Evolutionary conservation across 2,888 invertebrate species (phyloP).

Genomic region (Ypsolopha scabrella): DNA sequence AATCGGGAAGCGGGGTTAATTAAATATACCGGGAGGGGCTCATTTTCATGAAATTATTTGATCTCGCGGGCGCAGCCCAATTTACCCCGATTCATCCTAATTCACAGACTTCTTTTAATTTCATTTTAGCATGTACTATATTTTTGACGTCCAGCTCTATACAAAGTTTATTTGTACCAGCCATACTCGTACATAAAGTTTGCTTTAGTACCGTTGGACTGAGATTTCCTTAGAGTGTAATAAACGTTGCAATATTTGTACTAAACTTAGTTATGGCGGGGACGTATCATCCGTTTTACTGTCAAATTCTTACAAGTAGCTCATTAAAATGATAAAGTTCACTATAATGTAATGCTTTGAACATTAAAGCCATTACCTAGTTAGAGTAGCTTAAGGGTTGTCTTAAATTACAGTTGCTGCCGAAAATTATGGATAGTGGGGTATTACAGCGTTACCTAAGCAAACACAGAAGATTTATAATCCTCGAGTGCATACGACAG

Average conservation of each 20-base stretch:
- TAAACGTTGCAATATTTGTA: neutral
- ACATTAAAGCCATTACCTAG: neutral
- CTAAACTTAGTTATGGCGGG: neutral
- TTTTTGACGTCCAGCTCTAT: slow-evolving; percentile 12
- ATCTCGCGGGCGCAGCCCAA: slow-evolving; percentile 48
- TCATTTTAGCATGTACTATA: slow-evolving; percentile 35
- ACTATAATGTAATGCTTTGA: neutral
- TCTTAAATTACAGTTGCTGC: slow-evolving; percentile 19
- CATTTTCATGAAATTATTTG: slow-evolving; percentile 67
- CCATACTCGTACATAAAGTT: slow-evolving; percentile 36
- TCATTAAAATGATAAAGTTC: neutral
- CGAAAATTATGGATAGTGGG: slow-evolving; percentile 24
- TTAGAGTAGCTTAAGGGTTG: neutral
- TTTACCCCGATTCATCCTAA: slow-evolving; percentile 44
- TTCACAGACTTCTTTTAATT: slow-evolving; percentile 42
- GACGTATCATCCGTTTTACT: neutral
- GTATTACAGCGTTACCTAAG: slow-evolving; percentile 28
- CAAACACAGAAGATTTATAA: slow-evolving; percentile 56
- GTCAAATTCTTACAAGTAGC: neutral
- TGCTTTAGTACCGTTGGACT: slow-evolving; percentile 46
- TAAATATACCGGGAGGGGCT: slow-evolving; percentile 54
- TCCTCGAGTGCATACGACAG: slow-evolving; percentile 63
- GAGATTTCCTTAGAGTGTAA: slow-evolving; percentile 15
- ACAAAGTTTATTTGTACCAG: slow-evolving; percentile 28
- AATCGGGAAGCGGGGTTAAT: slow-evolving; percentile 61